Evolutionary conservation across 2,113 vertebrate species (phyloP).

Genomic region (Macquaria ambigua): DNA sequence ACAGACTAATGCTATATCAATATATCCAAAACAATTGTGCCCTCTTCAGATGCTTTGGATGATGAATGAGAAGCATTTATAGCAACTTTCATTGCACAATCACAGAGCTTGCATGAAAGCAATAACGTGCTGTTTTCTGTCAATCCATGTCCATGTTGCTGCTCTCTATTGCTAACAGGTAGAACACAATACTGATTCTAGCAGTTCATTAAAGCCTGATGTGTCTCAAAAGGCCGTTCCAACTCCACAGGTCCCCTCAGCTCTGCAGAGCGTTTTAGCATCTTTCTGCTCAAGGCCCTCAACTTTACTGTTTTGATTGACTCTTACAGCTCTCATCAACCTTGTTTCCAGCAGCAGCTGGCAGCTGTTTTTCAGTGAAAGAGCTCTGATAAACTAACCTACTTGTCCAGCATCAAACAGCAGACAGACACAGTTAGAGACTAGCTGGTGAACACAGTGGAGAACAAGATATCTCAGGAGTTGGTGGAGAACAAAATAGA

Average conservation of each 20-base stretch:
- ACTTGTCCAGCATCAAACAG: too few species aligned
- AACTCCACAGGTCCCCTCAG: too few species aligned
- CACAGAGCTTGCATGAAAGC: not conserved
- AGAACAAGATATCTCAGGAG: too few species aligned
- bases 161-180: too few species aligned
- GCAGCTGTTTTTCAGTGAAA: too few species aligned
- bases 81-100: not conserved
- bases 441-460: not conserved
- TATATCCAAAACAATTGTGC: conserved; percentile 49
- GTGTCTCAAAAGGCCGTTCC: not conserved
- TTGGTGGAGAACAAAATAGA: not conserved
- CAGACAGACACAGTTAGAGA: too few species aligned
- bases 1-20: conserved; percentile 71
- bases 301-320: too few species aligned
- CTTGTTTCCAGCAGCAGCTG: too few species aligned
- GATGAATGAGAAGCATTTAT: conserved; percentile 36
- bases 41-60: conserved; percentile 27
- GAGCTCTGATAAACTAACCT: too few species aligned
- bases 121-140: not conserved
- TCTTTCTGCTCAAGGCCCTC: too few species aligned
- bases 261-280: too few species aligned
- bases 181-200: not conserved
- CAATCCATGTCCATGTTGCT: not conserved
- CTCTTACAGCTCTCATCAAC: too few species aligned
- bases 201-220: not conserved